These are phyloP conservation scores for Matsumyia berberina DNA, from an alignment of 2,888 invertebrate species.

Conservation along the genomic window DNA sequence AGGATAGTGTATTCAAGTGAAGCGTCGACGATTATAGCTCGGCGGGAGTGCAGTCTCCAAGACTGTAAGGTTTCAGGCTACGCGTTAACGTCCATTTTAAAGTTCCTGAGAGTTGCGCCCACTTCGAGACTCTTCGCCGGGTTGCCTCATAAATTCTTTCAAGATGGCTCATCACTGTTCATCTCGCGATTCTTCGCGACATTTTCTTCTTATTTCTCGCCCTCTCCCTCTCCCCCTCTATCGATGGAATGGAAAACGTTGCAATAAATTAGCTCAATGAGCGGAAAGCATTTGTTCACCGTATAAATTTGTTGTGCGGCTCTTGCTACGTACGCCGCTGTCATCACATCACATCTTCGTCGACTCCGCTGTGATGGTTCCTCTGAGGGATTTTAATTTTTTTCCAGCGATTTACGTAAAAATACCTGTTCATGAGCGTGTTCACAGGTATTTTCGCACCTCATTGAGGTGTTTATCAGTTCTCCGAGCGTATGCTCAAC, in stretches of 20 bases:
- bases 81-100: too few relatives aligned
- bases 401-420: conserved; percentile 62
- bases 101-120: too few relatives aligned
- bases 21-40: too few relatives aligned
- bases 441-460: conserved; percentile 75
- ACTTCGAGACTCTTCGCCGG: too few relatives aligned
- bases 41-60: too few relatives aligned
- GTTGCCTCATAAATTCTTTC: too few relatives aligned
- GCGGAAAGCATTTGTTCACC: conserved; percentile 71
- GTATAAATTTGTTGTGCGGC: conserved; percentile 38
- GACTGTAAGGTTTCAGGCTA: too few relatives aligned
- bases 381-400: not conserved
- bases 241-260: conserved; percentile 33
- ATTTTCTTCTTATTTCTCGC: conserved; percentile 6
- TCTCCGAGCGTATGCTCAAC: conserved; percentile 23
- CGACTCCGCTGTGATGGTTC: not conserved
- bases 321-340: conserved; percentile 41
- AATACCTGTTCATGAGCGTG: conserved; percentile 70
- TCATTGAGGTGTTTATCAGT: conserved; percentile 70
- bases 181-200: conserved; percentile 7
- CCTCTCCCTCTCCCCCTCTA: conserved; percentile 11
- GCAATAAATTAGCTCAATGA: conserved; percentile 62
- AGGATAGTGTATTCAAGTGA: too few relatives aligned
- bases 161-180: not conserved
- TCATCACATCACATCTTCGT: conserved; percentile 40